Evolutionary conservation across 2,797 vertebrate species (phyloP).

Genomic region (Chanos chanos): DNA sequence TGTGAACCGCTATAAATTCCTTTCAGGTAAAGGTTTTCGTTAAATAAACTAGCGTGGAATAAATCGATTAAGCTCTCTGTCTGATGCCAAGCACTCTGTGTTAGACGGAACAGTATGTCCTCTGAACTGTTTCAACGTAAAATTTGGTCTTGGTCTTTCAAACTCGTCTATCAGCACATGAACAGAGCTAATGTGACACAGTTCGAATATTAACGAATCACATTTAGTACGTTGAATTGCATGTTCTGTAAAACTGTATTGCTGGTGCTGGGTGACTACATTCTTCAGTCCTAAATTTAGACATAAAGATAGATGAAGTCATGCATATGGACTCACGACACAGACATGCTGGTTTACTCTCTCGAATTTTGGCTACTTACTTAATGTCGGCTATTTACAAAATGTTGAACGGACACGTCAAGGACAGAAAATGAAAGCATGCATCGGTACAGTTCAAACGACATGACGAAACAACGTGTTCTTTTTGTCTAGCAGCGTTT

Average conservation of each 20-base stretch:
- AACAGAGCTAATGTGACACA: too few species aligned
- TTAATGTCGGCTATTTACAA: background rate
- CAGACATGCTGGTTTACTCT: conserved; percentile 27
- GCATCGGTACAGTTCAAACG: conserved; percentile 5
- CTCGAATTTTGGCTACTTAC: background rate
- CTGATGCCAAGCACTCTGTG: too few species aligned
- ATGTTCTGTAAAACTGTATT: conserved; percentile 1
- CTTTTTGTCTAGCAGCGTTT: conserved; percentile 12
- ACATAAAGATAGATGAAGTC: conserved; percentile 43
- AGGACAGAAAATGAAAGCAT: conserved; percentile 8
- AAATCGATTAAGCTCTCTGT: too few species aligned
- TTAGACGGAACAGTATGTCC: too few species aligned
- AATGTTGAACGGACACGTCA: conserved; percentile 1
- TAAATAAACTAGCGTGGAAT: too few species aligned
- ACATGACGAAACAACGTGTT: background rate
- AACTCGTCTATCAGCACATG: too few species aligned
- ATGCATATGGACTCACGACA: conserved; percentile 40
- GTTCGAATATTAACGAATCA: background rate
- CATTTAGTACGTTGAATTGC: background rate
- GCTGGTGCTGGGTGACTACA: conserved; percentile 22
- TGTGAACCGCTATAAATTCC: too few species aligned
- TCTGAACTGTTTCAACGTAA: too few species aligned
- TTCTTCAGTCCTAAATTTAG: conserved; percentile 39
- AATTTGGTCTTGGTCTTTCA: too few species aligned
- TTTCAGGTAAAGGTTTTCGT: too few species aligned